Percentiles rank a stretch among this genome's conserved stretches.
These are phyloP conservation scores for Peromyscus attwateri DNA, from an alignment of 2,797 vertebrate species.

Conservation along the genomic window DNA sequence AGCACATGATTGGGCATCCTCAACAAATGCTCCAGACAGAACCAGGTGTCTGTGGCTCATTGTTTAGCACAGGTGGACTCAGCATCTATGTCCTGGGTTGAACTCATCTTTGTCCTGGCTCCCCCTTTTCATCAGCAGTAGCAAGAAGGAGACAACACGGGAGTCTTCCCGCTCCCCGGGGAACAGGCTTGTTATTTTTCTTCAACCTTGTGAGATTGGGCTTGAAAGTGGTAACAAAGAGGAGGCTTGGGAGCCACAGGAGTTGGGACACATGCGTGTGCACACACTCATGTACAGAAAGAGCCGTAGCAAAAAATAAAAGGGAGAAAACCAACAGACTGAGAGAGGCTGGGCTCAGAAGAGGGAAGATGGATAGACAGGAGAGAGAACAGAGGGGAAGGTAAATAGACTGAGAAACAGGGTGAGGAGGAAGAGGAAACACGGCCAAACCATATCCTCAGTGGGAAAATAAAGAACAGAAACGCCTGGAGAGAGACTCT, in stretches of 20 bases:
- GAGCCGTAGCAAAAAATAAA: background rate
- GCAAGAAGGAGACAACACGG: background rate
- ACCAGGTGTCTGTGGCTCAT: background rate
- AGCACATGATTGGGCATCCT: background rate
- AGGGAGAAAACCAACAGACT: background rate
- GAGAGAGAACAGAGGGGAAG: background rate
- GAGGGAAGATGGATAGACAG: background rate
- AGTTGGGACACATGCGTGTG: background rate
- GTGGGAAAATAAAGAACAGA: background rate
- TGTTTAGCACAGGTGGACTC: background rate
- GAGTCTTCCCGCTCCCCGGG: background rate
- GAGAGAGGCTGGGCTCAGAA: background rate
- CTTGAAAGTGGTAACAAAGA: background rate
- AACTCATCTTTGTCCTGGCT: background rate
- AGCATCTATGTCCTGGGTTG: background rate
- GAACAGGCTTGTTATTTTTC: background rate
- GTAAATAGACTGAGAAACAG: background rate
- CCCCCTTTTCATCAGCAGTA: background rate
- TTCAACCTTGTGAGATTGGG: background rate
- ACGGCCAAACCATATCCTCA: background rate
- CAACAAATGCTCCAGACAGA: background rate
- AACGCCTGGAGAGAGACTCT: background rate
- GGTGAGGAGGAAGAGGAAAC: background rate
- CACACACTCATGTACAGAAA: background rate
- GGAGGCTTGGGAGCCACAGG: background rate